Conservation (phyloP, 2,113 vertebrate genomes). For the Carassius gibelio region DNA sequence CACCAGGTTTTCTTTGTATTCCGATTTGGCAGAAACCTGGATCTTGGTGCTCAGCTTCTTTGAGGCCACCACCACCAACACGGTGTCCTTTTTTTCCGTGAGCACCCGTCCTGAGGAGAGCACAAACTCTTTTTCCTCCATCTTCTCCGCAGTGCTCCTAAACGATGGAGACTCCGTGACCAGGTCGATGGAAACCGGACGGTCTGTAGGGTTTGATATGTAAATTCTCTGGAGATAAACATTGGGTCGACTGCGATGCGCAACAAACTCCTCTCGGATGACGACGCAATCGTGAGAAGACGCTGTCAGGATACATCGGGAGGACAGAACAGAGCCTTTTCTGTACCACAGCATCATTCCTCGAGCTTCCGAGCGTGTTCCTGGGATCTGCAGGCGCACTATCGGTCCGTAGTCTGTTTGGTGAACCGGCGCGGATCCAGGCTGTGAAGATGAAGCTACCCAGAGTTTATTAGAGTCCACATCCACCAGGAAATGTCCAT, state of each 20-base stretch:
- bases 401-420: constrained; percentile 80
- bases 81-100: constrained; percentile 74
- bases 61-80: constrained; percentile 86
- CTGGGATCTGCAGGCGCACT: constrained; percentile 73
- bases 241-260: constrained; percentile 86
- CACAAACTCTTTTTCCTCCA: constrained; percentile 83
- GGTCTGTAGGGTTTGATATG: constrained; percentile 85
- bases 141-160: constrained; percentile 78
- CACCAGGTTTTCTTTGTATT: constrained; percentile 83
- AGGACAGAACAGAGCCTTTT: constrained; percentile 83
- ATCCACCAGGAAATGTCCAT: constrained; percentile 86
- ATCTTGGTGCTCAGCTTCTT: constrained; percentile 80
- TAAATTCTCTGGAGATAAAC: constrained; percentile 88
- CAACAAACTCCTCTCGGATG: constrained; percentile 88
- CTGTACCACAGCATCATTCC: constrained; percentile 79
- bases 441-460: constrained; percentile 77
- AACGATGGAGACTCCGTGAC: constrained; percentile 57
- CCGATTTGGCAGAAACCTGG: constrained; percentile 83
- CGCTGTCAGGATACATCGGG: constrained; percentile 77
- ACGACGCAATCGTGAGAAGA: constrained; percentile 81
- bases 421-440: constrained; percentile 74
- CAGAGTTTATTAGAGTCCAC: constrained; percentile 83
- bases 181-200: constrained; percentile 75
- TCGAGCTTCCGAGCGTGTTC: constrained; percentile 71
- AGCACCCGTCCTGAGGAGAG: constrained; percentile 83